phyloP scores from a whole-genome alignment of 2,797 vertebrate genomes.

The Allobates femoralis region DNA sequence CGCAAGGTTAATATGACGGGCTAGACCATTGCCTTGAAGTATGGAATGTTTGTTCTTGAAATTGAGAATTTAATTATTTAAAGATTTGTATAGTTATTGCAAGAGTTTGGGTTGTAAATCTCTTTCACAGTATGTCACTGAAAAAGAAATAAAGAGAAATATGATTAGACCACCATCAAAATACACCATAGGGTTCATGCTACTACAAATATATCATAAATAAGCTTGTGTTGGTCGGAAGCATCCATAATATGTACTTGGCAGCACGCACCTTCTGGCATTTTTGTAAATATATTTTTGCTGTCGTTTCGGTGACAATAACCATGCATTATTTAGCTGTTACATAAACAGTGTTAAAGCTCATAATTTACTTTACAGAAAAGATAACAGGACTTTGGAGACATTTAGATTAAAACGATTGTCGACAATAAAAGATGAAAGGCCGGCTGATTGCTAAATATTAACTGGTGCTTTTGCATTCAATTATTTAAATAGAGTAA shows the following conservation, averaged over 20 bases:
- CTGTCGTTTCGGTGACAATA: conserved; percentile 25
- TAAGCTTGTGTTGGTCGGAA: neutral
- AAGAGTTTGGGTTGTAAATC: conserved; percentile 35
- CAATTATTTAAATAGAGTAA: neutral
- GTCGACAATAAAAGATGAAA: neutral
- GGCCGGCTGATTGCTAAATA: neutral
- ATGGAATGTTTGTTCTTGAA: conserved; percentile 39
- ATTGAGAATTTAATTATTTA: conserved; percentile 56
- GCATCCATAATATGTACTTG: conserved; percentile 15
- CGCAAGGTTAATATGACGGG: conserved; percentile 49
- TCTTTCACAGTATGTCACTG: conserved; percentile 40
- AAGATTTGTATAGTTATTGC: conserved; percentile 46
- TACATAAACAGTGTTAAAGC: neutral
- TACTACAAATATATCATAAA: conserved; percentile 37
- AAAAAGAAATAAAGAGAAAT: conserved; percentile 56
- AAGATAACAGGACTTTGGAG: conserved; percentile 14
- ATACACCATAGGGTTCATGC: conserved; percentile 29
- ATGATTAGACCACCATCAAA: conserved; percentile 54
- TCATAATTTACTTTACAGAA: neutral
- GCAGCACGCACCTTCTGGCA: conserved; percentile 25
- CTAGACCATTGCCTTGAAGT: conserved; percentile 33
- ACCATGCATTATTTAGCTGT: conserved; percentile 38
- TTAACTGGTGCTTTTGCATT: neutral
- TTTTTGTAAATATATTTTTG: conserved; percentile 40
- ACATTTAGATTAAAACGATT: conserved; percentile 7